phyloP scores from a whole-genome alignment of 2,797 vertebrate species.

The Tolypeutes matacus region DNA sequence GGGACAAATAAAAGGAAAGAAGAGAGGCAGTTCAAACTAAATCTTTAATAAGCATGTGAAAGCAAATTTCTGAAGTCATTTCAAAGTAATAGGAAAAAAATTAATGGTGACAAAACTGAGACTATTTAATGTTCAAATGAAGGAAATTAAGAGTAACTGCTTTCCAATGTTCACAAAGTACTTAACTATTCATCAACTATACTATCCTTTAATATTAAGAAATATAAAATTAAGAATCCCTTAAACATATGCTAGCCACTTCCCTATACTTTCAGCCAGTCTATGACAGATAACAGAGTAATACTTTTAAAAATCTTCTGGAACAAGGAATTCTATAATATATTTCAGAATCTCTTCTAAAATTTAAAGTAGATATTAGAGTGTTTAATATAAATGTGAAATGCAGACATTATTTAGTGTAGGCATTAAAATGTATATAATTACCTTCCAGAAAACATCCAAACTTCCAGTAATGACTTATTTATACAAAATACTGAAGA shows the following conservation, averaged over 20 bases:
- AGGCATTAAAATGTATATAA: slow-evolving; percentile 10
- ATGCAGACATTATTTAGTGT: background rate
- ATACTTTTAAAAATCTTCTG: slow-evolving; percentile 53
- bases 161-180: slow-evolving; percentile 22
- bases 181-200: background rate
- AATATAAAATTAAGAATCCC: background rate
- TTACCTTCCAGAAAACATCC: background rate
- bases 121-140: slow-evolving; percentile 50
- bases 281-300: background rate
- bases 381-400: slow-evolving; percentile 37
- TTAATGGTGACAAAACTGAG: slow-evolving; percentile 25
- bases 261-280: background rate
- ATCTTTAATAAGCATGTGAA: slow-evolving; percentile 14
- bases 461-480: background rate
- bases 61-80: slow-evolving; percentile 44
- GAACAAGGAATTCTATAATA: slow-evolving; percentile 25
- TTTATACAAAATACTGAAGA: background rate
- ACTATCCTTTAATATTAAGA: background rate
- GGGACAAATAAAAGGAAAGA: background rate
- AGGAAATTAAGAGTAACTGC: slow-evolving; percentile 36
- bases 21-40: slow-evolving; percentile 36
- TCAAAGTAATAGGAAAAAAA: slow-evolving; percentile 39
- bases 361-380: background rate
- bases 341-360: slow-evolving; percentile 52
- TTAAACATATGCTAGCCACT: background rate